A percentile compares a stretch with the other conserved stretches of the same genome.
These are phyloP conservation scores for Caloenas nicobarica DNA, from an alignment of 2,113 vertebrate species.

Conservation along the genomic window DNA sequence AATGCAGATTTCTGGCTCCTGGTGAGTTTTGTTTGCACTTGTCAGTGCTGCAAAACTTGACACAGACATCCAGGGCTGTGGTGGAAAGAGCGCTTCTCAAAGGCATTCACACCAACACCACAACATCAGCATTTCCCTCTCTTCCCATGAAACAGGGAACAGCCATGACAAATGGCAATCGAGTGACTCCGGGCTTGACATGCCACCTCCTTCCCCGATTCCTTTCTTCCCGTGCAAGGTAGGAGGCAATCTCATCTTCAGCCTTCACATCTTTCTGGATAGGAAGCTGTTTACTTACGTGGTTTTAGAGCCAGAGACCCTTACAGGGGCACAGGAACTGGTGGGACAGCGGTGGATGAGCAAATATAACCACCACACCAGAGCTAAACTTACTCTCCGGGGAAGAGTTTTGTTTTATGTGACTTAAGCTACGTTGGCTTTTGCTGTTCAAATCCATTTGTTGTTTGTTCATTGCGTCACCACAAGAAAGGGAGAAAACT, in stretches of 20 bases:
- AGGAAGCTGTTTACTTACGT: background rate
- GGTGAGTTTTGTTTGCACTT: background rate
- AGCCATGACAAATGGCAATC: fast-evolving
- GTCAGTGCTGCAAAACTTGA: background rate
- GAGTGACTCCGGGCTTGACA: fast-evolving
- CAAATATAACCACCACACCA: background rate
- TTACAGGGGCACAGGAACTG: background rate
- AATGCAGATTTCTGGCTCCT: background rate
- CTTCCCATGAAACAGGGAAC: fast-evolving
- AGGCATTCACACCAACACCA: background rate
- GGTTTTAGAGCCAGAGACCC: background rate
- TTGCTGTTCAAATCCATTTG: background rate
- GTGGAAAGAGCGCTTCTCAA: background rate
- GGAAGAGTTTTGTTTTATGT: background rate
- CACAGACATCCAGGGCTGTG: background rate
- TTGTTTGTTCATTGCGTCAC: background rate
- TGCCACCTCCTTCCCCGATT: background rate
- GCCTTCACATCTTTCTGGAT: background rate
- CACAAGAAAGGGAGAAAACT: background rate
- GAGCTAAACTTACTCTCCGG: background rate
- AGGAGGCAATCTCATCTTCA: background rate
- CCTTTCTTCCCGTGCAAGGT: background rate
- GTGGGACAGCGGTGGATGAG: background rate
- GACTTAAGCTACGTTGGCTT: background rate
- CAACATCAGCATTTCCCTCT: background rate